Evolutionary conservation across 2,113 vertebrate species (phyloP).

Genomic region (Dunckerocampus dactyliophorus): DNA sequence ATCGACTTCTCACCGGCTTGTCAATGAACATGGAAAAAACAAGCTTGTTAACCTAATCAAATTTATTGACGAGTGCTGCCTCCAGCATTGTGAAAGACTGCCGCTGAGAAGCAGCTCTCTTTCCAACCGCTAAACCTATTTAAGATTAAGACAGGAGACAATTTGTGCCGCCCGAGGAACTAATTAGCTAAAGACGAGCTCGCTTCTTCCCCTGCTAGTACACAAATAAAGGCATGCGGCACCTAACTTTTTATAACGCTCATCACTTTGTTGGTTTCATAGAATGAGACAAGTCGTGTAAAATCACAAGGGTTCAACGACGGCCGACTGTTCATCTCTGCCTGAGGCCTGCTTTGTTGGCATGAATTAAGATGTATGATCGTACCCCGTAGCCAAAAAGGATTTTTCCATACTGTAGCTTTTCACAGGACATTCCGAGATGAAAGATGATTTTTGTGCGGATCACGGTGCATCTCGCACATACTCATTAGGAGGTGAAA

Average conservation of each 20-base stretch:
- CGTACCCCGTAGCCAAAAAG: background rate
- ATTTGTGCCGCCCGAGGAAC: conserved; percentile 19
- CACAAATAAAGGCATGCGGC: conserved; percentile 44
- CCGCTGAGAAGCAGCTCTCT: conserved; percentile 39
- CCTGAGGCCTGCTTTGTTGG: conserved; percentile 29
- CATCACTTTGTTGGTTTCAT: background rate
- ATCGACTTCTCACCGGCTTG: conserved; percentile 32
- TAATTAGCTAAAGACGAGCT: conserved; percentile 36
- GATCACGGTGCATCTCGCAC: too few relatives aligned
- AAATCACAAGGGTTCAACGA: conserved; percentile 20
- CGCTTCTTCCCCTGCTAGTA: conserved; percentile 43
- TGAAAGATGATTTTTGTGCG: conserved; percentile 21
- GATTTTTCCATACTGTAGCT: too few relatives aligned
- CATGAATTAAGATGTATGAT: conserved; percentile 47
- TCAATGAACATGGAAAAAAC: conserved; percentile 54
- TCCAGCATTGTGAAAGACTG: conserved; percentile 32
- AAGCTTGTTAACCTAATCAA: conserved; percentile 65
- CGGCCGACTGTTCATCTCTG: conserved; percentile 32
- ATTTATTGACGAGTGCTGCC: conserved; percentile 54
- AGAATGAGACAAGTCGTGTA: conserved; percentile 13
- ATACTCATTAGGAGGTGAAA: too few relatives aligned
- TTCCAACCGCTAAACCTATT: conserved; percentile 34
- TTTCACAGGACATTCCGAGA: conserved; percentile 27
- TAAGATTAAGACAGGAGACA: conserved; percentile 18
- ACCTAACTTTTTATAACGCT: conserved; percentile 13